phyloP scores from a whole-genome alignment of 2,113 vertebrate species.

The Zosterops japonicus region DNA sequence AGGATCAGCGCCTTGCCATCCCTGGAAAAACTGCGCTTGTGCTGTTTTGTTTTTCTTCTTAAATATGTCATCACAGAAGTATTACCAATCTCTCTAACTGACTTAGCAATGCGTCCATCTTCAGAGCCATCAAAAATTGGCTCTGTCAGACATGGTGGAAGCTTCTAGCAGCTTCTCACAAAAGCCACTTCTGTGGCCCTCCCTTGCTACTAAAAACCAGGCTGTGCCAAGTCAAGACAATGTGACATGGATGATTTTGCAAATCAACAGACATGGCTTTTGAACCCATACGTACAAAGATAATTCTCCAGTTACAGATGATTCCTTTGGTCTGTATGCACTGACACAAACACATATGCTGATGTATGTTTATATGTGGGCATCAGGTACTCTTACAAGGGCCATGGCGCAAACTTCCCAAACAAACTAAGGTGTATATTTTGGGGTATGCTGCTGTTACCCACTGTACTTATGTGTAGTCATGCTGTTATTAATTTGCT shows the following conservation, averaged over 20 bases:
- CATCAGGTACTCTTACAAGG: not conserved
- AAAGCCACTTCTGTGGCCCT: not conserved
- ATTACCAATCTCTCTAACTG: too few species aligned
- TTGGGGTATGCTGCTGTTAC: not conserved
- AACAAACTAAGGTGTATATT: not conserved
- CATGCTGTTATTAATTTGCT: not conserved
- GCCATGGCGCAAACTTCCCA: not conserved
- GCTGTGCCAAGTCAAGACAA: not conserved
- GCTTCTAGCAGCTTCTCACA: not conserved
- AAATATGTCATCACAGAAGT: not conserved
- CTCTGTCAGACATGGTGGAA: not conserved
- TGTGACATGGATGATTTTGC: not conserved
- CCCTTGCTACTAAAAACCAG: not conserved
- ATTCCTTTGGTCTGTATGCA: not conserved
- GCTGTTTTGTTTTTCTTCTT: not conserved
- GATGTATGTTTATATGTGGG: not conserved
- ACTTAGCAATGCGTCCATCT: not conserved
- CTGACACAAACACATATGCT: not conserved
- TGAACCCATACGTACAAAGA: not conserved
- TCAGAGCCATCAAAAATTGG: not conserved
- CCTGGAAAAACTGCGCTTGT: accelerated
- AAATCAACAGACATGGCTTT: not conserved
- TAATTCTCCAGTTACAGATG: not conserved
- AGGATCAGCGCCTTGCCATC: accelerated
- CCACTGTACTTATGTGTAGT: not conserved